Conservation (phyloP, 2,888 invertebrate species). For the Scaptomyza flava region DNA sequence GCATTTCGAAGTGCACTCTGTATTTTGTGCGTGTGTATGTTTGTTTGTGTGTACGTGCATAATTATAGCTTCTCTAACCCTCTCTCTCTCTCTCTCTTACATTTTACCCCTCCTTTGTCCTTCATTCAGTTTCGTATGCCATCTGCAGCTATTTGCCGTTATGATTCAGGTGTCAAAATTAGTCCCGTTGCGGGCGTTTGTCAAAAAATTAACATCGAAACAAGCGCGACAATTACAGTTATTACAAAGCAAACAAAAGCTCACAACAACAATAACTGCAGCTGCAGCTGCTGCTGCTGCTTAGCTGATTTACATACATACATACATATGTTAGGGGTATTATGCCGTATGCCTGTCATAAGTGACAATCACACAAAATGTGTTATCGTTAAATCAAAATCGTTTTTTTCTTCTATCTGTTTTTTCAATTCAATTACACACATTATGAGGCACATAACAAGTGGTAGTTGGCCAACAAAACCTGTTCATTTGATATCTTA, state of each 20-base stretch:
- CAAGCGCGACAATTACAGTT: slow-evolving; percentile 29
- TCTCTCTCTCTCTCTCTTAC: background rate
- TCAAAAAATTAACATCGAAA: too few species aligned
- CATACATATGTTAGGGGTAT: background rate
- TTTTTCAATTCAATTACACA: background rate
- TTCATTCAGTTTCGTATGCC: slow-evolving; percentile 32
- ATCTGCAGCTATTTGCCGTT: slow-evolving; percentile 52
- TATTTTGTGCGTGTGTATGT: slow-evolving; percentile 22
- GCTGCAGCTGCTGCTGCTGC: slow-evolving; percentile 6
- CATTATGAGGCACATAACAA: background rate
- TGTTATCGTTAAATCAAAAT: background rate
- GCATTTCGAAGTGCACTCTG: slow-evolving; percentile 29
- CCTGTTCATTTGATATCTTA: slow-evolving; percentile 15
- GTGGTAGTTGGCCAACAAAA: background rate
- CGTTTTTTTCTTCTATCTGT: background rate
- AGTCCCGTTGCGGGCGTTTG: slow-evolving; percentile 40
- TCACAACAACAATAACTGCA: slow-evolving; percentile 16
- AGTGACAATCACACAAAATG: slow-evolving; percentile 1
- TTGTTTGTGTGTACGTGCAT: slow-evolving; percentile 23
- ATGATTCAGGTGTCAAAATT: slow-evolving; percentile 56
- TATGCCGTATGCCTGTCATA: slow-evolving; percentile 1
- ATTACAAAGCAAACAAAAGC: slow-evolving; percentile 16
- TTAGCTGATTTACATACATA: background rate
- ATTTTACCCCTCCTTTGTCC: slow-evolving; percentile 23
- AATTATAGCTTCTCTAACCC: slow-evolving; percentile 22